Conservation (phyloP, 2,888 invertebrate species). For the Beris morrisii region DNA sequence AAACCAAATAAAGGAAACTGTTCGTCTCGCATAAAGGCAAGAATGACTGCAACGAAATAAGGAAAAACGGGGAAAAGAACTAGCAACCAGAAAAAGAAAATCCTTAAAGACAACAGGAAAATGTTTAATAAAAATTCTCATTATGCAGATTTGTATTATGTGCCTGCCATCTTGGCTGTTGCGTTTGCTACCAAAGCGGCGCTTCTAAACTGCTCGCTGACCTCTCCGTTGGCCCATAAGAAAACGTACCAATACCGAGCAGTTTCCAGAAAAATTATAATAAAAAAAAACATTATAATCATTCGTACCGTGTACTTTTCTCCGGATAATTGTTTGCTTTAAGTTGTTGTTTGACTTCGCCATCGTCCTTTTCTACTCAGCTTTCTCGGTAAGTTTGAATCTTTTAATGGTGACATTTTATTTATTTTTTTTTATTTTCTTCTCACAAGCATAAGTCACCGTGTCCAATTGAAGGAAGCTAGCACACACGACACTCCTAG, state of each 20-base stretch:
- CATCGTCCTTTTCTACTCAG: too few species aligned
- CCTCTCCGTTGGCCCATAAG: background rate
- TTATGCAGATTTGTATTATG: constrained; percentile 39
- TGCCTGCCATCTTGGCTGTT: constrained; percentile 34
- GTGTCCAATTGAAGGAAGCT: too few species aligned
- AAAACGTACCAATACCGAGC: background rate
- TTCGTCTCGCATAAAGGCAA: constrained; percentile 11
- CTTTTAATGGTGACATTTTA: background rate
- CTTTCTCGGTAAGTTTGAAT: background rate
- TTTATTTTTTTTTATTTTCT: background rate
- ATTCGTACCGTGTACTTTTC: constrained; percentile 13
- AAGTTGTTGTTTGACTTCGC: constrained; percentile 3
- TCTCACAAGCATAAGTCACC: background rate
- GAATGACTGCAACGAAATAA: constrained; percentile 4
- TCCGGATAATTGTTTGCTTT: constrained; percentile 26
- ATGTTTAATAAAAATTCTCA: constrained; percentile 40
- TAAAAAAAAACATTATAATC: constrained; percentile 14
- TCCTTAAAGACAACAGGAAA: constrained; percentile 36
- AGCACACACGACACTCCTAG: too few species aligned
- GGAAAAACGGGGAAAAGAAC: constrained; percentile 10
- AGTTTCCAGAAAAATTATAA: constrained; percentile 1
- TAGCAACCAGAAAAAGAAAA: constrained; percentile 13
- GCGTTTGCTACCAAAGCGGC: background rate
- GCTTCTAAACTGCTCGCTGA: background rate
- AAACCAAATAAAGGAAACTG: constrained; percentile 23